phyloP scores from a whole-genome alignment of 2,113 vertebrate species.

The Pseudonaja textilis region DNA sequence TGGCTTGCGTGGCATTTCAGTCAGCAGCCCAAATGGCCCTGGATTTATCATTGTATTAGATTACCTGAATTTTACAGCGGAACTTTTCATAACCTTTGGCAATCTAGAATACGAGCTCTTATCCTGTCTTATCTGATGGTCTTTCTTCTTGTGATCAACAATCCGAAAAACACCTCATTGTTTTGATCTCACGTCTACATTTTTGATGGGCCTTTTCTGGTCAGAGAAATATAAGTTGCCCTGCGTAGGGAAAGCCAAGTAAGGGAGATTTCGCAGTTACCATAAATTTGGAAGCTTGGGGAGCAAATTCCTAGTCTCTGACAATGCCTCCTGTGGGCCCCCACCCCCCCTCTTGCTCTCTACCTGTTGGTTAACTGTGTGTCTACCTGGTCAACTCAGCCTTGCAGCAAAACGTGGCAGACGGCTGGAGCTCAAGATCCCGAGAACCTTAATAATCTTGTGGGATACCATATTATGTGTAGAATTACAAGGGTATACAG shows the following conservation, averaged over 20 bases:
- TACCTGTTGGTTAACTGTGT: not conserved
- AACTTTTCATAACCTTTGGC: not conserved
- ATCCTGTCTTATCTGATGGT: not conserved
- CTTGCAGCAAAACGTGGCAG: not conserved
- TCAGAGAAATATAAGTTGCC: not conserved
- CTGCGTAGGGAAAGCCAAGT: not conserved
- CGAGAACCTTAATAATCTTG: not conserved
- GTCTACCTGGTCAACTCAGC: not conserved
- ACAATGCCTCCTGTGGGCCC: not conserved
- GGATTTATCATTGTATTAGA: not conserved
- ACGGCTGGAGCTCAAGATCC: not conserved
- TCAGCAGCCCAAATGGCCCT: not conserved
- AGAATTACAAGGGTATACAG: not conserved
- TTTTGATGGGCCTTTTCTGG: not conserved
- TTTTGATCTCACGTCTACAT: not conserved
- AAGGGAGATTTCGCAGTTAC: not conserved
- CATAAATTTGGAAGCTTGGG: not conserved
- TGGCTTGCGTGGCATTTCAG: not conserved
- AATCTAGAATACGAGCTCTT: too few relatives aligned
- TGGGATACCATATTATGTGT: not conserved
- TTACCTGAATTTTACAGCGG: not conserved
- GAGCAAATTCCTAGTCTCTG: not conserved
- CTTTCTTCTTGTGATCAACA: too few relatives aligned
- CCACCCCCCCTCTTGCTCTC: not conserved
- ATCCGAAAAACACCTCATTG: not conserved